A percentile compares a stretch with the other conserved stretches of the same genome.
Conservation (phyloP, 92 coral and sea anemone species). For the Nematostella vectensis region DNA sequence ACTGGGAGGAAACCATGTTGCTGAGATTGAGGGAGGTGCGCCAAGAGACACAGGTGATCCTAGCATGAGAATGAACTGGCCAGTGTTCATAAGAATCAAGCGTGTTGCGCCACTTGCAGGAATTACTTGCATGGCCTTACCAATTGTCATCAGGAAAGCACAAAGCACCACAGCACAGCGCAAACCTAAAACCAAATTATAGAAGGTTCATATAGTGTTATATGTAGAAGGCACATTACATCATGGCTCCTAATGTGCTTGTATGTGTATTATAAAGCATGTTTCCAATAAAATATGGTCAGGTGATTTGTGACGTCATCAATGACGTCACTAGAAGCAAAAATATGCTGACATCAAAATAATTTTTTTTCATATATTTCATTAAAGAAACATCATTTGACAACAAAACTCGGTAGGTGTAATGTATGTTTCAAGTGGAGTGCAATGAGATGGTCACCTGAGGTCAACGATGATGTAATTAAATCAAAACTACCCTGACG, state of each 20-base stretch:
- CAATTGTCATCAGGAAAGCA: conserved; percentile 40
- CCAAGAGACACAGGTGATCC: conserved; percentile 47
- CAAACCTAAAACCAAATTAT: conserved; percentile 34
- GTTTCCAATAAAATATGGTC: background rate
- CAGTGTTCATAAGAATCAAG: conserved; percentile 47
- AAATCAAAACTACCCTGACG: too few species aligned
- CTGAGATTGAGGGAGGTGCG: conserved; percentile 74
- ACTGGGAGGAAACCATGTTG: conserved; percentile 73
- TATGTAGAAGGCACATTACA: too few species aligned
- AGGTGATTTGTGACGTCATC: too few species aligned
- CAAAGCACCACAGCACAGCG: conserved; percentile 52
- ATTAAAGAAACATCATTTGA: too few species aligned
- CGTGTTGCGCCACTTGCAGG: conserved; percentile 26
- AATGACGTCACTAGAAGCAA: too few species aligned
- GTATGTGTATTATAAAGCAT: background rate
- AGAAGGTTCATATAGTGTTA: background rate
- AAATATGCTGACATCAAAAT: too few species aligned
- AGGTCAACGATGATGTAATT: too few species aligned
- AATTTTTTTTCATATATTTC: too few species aligned
- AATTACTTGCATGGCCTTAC: conserved; percentile 55
- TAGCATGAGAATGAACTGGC: conserved; percentile 60
- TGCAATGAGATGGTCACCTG: too few species aligned
- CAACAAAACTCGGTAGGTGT: too few species aligned
- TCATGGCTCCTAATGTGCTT: too few species aligned
- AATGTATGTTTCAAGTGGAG: too few species aligned